Percentiles rank a stretch among this genome's conserved stretches.
Evolutionary conservation across 2,888 invertebrate species (phyloP).

Genomic region (Mythimna ferrago): DNA sequence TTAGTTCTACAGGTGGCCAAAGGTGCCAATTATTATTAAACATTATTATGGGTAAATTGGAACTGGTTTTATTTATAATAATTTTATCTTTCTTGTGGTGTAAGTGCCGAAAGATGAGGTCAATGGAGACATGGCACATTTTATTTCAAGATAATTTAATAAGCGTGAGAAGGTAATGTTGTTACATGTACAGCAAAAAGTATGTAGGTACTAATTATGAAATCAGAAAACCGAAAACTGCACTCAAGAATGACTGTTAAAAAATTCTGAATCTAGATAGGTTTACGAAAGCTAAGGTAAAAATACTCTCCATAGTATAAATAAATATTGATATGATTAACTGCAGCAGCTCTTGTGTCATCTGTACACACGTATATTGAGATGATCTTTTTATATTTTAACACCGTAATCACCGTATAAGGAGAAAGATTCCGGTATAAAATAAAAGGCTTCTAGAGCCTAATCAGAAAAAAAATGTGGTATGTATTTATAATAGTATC

Average conservation of each 20-base stretch:
- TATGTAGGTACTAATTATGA: conserved; percentile 1
- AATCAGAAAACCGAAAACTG: background rate
- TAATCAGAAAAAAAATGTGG: no score
- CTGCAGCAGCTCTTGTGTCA: background rate
- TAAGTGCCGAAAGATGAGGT: conserved; percentile 44
- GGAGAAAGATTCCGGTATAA: no score
- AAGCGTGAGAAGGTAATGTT: background rate
- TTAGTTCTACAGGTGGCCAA: conserved; percentile 36
- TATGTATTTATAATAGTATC: background rate
- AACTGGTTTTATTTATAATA: conserved; percentile 53
- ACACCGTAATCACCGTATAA: no score
- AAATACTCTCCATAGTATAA: no score
- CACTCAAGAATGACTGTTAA: background rate
- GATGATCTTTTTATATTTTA: no score
- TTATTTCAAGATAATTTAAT: conserved; percentile 13
- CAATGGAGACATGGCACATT: conserved; percentile 14
- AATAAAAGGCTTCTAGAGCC: no score
- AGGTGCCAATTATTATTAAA: conserved; percentile 18
- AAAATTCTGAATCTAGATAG: background rate
- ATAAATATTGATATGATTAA: conserved; percentile 10
- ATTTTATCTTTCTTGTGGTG: conserved; percentile 30
- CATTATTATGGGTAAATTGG: conserved; percentile 36
- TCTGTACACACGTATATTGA: background rate
- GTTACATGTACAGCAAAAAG: conserved; percentile 1
- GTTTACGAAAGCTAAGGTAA: background rate